Evolutionary conservation across 2,797 vertebrate species (phyloP).

Genomic region (Phyllotis vaccarum): DNA sequence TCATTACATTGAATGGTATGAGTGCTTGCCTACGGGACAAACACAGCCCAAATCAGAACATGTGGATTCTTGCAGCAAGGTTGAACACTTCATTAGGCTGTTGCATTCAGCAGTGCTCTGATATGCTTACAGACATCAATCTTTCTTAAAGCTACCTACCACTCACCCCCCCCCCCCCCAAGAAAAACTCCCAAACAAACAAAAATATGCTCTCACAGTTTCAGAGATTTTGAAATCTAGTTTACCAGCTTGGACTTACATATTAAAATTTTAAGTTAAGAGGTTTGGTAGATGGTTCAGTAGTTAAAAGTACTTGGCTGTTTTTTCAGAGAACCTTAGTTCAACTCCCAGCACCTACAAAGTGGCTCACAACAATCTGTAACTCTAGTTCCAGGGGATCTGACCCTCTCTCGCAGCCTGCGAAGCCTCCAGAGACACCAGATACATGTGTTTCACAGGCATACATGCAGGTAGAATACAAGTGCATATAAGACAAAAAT

Average conservation of each 20-base stretch:
- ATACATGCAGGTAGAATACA: neutral
- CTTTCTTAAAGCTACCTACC: conserved; percentile 45
- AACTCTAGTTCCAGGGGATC: neutral
- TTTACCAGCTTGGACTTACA: conserved; percentile 19
- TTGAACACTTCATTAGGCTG: neutral
- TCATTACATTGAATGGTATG: conserved; percentile 74
- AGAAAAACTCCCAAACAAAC: too few relatives aligned
- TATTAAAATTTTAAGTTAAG: conserved; percentile 38
- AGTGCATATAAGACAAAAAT: neutral
- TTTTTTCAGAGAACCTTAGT: neutral
- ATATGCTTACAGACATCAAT: conserved; percentile 37
- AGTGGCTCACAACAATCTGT: neutral
- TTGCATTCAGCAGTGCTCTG: conserved; percentile 63
- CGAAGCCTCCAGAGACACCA: too few relatives aligned
- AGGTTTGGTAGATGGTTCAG: neutral
- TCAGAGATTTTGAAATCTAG: conserved; percentile 27
- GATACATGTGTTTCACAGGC: neutral
- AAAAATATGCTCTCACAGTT: neutral
- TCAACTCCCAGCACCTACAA: neutral
- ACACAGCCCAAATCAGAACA: conserved; percentile 23
- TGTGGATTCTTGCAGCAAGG: neutral
- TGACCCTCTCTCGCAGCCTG: neutral
- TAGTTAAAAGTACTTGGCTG: neutral
- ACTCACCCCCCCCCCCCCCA: too few relatives aligned
- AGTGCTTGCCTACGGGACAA: conserved; percentile 60